Evolutionary conservation across 2,888 invertebrate species (phyloP).

Genomic region (Hipparchia semele): DNA sequence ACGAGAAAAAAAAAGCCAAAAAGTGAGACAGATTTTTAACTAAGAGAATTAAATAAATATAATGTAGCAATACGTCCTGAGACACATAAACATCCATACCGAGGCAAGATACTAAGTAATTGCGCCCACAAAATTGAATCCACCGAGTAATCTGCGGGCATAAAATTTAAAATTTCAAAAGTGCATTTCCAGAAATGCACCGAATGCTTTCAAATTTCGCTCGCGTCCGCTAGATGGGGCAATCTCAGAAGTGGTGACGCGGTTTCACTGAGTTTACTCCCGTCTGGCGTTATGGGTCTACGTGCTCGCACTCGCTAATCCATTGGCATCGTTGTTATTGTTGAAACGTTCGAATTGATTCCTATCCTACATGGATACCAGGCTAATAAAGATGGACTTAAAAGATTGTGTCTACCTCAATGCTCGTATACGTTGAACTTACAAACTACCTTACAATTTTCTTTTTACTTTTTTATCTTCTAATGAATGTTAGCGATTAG

Average conservation of each 20-base stretch:
- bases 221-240: slow-evolving; percentile 61
- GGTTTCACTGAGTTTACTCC: slow-evolving; percentile 55
- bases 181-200: slow-evolving; percentile 41
- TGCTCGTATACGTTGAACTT: not conserved
- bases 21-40: not conserved
- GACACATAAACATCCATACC: not conserved
- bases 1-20: no score
- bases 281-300: slow-evolving; percentile 59
- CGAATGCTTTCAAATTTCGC: slow-evolving; percentile 46
- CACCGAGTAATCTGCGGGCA: slow-evolving; percentile 34
- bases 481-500: no score
- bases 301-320: slow-evolving; percentile 66
- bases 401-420: not conserved
- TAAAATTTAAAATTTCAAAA: slow-evolving; percentile 46
- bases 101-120: slow-evolving; percentile 25
- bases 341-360: slow-evolving; percentile 48
- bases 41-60: not conserved
- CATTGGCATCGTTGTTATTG: slow-evolving; percentile 42
- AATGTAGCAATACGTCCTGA: not conserved
- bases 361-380: slow-evolving; percentile 37
- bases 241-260: slow-evolving; percentile 63
- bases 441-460: no score
- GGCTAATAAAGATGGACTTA: slow-evolving; percentile 9
- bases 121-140: slow-evolving; percentile 37
- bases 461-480: no score